Conservation (phyloP, 2,797 vertebrate genomes). For the Nasua narica region DNA sequence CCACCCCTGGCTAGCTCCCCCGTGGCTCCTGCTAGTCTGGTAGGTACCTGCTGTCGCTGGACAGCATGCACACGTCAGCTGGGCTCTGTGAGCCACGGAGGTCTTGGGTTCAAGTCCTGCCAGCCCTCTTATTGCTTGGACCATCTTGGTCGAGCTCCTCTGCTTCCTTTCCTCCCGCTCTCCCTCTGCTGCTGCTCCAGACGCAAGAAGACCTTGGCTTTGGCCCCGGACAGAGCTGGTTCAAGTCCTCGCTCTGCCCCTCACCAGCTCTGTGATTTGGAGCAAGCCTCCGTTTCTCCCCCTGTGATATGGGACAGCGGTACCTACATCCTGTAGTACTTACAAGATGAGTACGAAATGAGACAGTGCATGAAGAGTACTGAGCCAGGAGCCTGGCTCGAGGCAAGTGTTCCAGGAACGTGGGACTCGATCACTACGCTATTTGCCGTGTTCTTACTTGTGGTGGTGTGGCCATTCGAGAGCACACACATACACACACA, state of each 20-base stretch:
- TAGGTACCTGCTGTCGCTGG: not conserved
- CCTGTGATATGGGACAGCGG: not conserved
- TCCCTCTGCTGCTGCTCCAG: not conserved
- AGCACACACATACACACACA: too few relatives aligned
- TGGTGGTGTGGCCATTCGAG: rapidly evolving
- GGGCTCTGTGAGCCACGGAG: not conserved
- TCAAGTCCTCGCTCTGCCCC: not conserved
- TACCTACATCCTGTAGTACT: not conserved
- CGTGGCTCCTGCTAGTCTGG: not conserved
- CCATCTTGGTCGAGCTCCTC: not conserved
- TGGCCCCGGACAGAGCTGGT: not conserved
- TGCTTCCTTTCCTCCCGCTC: not conserved
- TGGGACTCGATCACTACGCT: rapidly evolving
- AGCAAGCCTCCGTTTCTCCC: not conserved
- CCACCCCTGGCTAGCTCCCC: not conserved
- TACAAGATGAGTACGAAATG: rapidly evolving
- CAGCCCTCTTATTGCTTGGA: not conserved
- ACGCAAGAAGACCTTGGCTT: not conserved
- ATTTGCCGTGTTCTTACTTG: too few relatives aligned
- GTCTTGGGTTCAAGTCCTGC: not conserved
- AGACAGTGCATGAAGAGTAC: rapidly evolving
- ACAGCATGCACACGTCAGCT: rapidly evolving
- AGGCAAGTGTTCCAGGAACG: rapidly evolving
- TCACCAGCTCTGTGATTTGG: not conserved
- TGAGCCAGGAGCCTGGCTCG: not conserved